Evolutionary conservation across 2,797 vertebrate species (phyloP).

Genomic region (Ibycter americanus): DNA sequence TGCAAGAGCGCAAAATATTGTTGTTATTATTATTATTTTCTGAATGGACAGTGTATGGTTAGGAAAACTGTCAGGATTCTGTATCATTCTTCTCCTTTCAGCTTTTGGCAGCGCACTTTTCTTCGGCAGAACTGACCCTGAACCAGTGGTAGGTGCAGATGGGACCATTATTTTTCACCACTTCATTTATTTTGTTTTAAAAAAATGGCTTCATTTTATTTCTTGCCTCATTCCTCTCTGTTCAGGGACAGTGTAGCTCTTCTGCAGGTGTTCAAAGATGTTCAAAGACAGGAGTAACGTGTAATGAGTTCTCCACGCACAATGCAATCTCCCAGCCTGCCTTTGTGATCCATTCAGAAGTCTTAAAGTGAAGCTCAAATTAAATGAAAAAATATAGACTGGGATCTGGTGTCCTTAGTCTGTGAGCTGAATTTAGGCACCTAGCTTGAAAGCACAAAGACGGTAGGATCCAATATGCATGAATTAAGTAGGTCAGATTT

Average conservation of each 20-base stretch:
- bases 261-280: constrained; percentile 36
- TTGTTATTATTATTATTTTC: background rate
- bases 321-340: background rate
- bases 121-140: constrained; percentile 2
- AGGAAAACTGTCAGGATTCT: background rate
- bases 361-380: background rate
- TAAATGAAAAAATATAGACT: background rate
- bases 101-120: background rate
- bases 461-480: background rate
- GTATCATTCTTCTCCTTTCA: background rate
- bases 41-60: background rate
- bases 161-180: constrained; percentile 15
- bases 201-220: constrained; percentile 30
- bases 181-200: constrained; percentile 51
- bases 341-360: background rate
- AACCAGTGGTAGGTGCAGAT: background rate
- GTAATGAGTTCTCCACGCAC: background rate
- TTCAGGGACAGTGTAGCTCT: background rate
- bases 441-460: background rate
- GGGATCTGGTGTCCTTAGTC: background rate
- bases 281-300: background rate
- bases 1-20: background rate
- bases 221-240: constrained; percentile 12
- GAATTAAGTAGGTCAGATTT: background rate
- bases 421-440: background rate